These are phyloP conservation scores for Ditula angustiorana DNA, from an alignment of 2,888 invertebrate species.

Conservation along the genomic window DNA sequence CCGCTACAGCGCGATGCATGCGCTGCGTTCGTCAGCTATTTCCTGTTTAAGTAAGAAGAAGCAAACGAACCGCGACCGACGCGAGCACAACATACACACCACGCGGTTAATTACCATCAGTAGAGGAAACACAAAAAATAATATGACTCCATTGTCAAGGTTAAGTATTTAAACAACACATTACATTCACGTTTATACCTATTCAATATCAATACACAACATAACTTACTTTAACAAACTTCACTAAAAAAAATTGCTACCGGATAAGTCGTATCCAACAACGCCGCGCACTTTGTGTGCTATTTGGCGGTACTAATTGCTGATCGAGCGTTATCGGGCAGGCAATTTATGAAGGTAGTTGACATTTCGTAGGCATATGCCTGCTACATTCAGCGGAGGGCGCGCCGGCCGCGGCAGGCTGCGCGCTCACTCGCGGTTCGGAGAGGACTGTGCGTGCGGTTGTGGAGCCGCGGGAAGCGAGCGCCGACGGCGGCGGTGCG, in stretches of 20 bases:
- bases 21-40: constrained; percentile 58
- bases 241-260: constrained; percentile 55
- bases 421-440: constrained; percentile 83
- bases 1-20: constrained; percentile 56
- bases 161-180: constrained; percentile 76
- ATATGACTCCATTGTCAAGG: constrained; percentile 62
- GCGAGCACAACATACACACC: constrained; percentile 59
- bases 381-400: constrained; percentile 67
- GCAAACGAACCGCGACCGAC: constrained; percentile 58
- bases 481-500: constrained; percentile 29
- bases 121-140: constrained; percentile 58
- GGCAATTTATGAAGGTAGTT: constrained; percentile 62
- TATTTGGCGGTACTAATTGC: constrained; percentile 70
- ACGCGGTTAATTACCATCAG: constrained; percentile 60
- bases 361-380: constrained; percentile 79
- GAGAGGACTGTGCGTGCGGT: constrained; percentile 76
- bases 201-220: constrained; percentile 51
- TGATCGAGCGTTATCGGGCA: constrained; percentile 72
- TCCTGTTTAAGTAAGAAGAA: constrained; percentile 63
- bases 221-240: constrained; percentile 63
- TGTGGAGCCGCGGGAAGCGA: constrained; percentile 43
- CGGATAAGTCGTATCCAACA: constrained; percentile 46
- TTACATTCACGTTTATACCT: constrained; percentile 59
- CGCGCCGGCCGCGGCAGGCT: constrained; percentile 75
- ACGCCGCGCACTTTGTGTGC: constrained; percentile 66